phyloP scores from a whole-genome alignment of 2,888 invertebrate species.

The Drosophila nr. perissopoda region DNA sequence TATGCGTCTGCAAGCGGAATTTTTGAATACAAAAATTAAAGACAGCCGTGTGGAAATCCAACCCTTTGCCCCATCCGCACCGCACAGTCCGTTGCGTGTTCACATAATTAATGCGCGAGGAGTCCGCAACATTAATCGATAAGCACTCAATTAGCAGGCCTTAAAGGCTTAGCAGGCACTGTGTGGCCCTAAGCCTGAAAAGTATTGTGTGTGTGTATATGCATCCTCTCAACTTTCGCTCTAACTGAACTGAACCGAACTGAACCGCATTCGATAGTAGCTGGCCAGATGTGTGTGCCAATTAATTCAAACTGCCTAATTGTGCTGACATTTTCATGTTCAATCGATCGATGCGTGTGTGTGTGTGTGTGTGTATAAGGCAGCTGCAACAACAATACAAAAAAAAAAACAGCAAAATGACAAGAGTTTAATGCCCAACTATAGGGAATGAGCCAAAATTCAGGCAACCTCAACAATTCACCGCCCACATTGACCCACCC shows the following conservation, averaged over 20 bases:
- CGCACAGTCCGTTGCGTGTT: slow-evolving; percentile 44
- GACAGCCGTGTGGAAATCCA: slow-evolving; percentile 32
- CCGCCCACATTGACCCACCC: neutral
- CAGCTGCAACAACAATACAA: slow-evolving; percentile 8
- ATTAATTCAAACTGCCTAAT: slow-evolving; percentile 76
- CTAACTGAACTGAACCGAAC: neutral
- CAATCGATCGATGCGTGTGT: slow-evolving; percentile 54
- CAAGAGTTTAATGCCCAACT: slow-evolving; percentile 7
- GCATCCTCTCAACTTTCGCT: slow-evolving; percentile 16
- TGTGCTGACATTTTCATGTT: slow-evolving; percentile 75
- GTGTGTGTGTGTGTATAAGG: neutral
- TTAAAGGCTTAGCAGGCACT: slow-evolving; percentile 69
- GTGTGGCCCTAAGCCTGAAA: slow-evolving; percentile 16
- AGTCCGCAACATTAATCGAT: slow-evolving; percentile 62
- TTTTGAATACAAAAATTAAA: slow-evolving; percentile 55
- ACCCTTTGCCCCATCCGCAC: neutral
- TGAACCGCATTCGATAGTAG: neutral
- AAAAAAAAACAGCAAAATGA: slow-evolving; percentile 6
- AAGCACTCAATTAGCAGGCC: slow-evolving; percentile 77
- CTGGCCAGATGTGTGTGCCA: slow-evolving; percentile 15
- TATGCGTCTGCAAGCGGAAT: slow-evolving; percentile 41
- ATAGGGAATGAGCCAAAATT: neutral
- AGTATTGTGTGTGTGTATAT: slow-evolving; percentile 49
- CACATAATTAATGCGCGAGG: slow-evolving; percentile 54
- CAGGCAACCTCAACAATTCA: neutral